Evolutionary conservation across 2,888 invertebrate genomes (phyloP), one percentile per base, ranked within the genome.

Genomic region (Lycocerus yunnanus): DNA sequence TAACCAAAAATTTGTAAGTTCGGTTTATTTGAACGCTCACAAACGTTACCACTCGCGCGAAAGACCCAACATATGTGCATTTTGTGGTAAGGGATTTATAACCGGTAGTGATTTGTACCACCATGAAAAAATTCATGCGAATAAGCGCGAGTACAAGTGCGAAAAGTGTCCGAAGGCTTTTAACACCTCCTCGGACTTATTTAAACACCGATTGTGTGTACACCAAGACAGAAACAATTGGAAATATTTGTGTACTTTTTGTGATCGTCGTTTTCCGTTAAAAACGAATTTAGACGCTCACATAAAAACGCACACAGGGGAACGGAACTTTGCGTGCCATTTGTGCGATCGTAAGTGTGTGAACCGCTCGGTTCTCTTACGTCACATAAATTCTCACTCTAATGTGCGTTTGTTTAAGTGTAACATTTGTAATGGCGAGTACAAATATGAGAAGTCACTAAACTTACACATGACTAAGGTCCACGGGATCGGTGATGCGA

Each of bases 401-500:
- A 82, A 83, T 58, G 79, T 82, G 10, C 79, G 83, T 27, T 77
- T 82, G 4, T 85, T 81, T 73, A 82, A 81, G 63, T 91, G 91
- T 80, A 84, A 87, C 27, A 86, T 89, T 75, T 91, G 91, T 79
- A 85, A 86, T 61, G 86, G 87, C 69, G 89, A 89, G 78, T 90
- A 90, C 81, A 88, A 88, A 78, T 89, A 89, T 1, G 82, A 88
- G 78, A 88, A 89, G 3, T 79, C 86, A 0, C 88, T 88, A 79
- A 86, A 88, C 15, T 88, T 89, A 77, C 91, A 91, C 79, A 89
- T 90, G 83, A 88, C 86, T 58, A 88, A 88, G 74, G 79, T 89
- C 87, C 83, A 88, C 87, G 79, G 79, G 83, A 66, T 88, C 85
- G 82, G 85, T 84, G 66, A 88, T 87, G 79, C 87, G 84, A 70